Evolutionary conservation across 2,113 vertebrate genomes (phyloP).

Genomic region (Corvus cornix): DNA sequence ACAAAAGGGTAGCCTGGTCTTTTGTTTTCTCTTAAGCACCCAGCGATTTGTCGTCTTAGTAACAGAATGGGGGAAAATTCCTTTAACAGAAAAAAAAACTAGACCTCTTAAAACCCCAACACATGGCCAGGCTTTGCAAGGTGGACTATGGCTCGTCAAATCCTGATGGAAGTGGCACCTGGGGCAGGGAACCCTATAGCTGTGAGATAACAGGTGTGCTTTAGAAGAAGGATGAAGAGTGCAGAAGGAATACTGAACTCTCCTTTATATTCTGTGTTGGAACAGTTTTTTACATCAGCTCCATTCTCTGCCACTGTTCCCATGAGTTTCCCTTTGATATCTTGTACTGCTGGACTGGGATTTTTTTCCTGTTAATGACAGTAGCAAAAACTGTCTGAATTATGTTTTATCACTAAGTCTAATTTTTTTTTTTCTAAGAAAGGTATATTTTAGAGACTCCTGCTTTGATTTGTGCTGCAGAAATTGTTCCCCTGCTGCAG

Average conservation of each 20-base stretch:
- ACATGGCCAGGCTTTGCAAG: not conserved
- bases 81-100: too few species aligned
- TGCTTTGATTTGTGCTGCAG: not conserved
- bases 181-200: not conserved
- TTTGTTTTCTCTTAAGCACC: too few species aligned
- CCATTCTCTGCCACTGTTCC: not conserved
- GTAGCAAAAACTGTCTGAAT: not conserved
- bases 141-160: not conserved
- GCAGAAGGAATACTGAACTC: not conserved
- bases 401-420: not conserved
- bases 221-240: not conserved
- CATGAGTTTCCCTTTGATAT: not conserved
- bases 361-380: not conserved
- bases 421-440: not conserved
- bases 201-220: not conserved
- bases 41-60: too few species aligned
- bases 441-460: not conserved
- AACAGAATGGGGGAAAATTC: too few species aligned
- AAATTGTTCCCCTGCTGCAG: not conserved
- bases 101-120: too few species aligned
- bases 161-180: not conserved
- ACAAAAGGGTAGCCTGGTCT: too few species aligned
- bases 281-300: not conserved
- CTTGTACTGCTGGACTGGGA: not conserved
- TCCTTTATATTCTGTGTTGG: not conserved